Evolutionary conservation across 2,888 invertebrate species (phyloP).

Genomic region (Ferrisia virgata): DNA sequence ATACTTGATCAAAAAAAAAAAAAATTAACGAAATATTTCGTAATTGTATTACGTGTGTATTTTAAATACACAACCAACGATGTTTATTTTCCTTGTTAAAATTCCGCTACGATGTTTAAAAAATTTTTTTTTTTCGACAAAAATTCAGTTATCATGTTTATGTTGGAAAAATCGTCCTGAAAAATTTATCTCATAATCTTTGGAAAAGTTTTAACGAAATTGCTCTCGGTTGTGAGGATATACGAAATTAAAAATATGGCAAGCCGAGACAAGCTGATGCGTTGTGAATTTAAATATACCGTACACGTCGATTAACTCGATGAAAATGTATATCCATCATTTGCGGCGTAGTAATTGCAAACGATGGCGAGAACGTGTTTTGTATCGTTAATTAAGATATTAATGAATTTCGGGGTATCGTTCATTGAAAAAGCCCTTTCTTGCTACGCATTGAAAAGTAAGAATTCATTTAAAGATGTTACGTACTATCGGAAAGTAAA

Average conservation of each 20-base stretch:
- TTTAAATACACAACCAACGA: background rate
- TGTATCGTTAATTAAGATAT: conserved; percentile 33
- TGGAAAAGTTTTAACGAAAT: background rate
- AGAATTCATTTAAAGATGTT: conserved; percentile 28
- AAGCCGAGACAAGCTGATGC: background rate
- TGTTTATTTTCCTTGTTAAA: background rate
- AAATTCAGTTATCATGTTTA: background rate
- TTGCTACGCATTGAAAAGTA: background rate
- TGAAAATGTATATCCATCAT: conserved; percentile 21
- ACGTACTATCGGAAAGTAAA: background rate
- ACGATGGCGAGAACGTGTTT: conserved; percentile 18
- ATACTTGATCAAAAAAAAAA: background rate
- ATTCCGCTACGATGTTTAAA: background rate
- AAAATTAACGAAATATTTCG: background rate
- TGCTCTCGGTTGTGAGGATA: background rate
- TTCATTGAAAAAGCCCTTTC: background rate
- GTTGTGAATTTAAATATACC: conserved; percentile 27
- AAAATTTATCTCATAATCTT: conserved; percentile 12
- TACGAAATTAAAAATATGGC: conserved; percentile 18
- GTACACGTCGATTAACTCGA: conserved; percentile 16
- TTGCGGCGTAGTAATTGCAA: conserved; percentile 22
- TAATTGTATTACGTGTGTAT: background rate
- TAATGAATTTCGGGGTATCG: conserved; percentile 3
- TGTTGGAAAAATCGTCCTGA: background rate
- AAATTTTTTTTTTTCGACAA: background rate